These are phyloP conservation scores for Plagiodera versicolora DNA, from an alignment of 2,888 invertebrate species.

Conservation along the genomic window DNA sequence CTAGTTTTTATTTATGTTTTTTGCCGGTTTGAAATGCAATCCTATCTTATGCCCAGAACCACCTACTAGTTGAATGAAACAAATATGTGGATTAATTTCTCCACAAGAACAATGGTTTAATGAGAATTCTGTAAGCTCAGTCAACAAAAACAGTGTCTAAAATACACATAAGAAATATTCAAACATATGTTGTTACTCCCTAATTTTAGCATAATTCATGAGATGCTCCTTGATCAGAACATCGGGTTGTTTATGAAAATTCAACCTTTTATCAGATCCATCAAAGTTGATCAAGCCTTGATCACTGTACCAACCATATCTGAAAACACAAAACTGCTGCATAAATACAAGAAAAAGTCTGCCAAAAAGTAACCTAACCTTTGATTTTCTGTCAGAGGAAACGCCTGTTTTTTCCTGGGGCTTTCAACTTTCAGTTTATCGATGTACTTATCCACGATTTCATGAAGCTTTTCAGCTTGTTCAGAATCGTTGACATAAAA, in stretches of 20 bases:
- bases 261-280: slow-evolving; percentile 47
- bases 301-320: slow-evolving; percentile 56
- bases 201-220: slow-evolving; percentile 49
- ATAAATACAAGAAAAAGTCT: slow-evolving; percentile 2
- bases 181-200: slow-evolving; percentile 38
- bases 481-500: slow-evolving; percentile 42
- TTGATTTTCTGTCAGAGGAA: slow-evolving; percentile 53
- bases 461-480: slow-evolving; percentile 30
- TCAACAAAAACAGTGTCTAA: no score
- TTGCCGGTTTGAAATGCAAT: no score
- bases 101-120: no score
- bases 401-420: slow-evolving; percentile 45
- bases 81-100: no score
- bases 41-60: no score
- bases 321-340: slow-evolving; percentile 29
- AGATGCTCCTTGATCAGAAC: slow-evolving; percentile 48
- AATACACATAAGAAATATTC: no score
- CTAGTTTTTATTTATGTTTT: background rate
- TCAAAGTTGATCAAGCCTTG: slow-evolving; percentile 34
- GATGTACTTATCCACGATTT: slow-evolving; percentile 41
- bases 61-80: no score
- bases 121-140: no score
- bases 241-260: slow-evolving; percentile 56
- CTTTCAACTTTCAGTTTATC: slow-evolving; percentile 42
- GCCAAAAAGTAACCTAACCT: no score